These are phyloP conservation scores for Papilio gigon DNA, from an alignment of 2,888 invertebrate genomes.

Conservation along the genomic window DNA sequence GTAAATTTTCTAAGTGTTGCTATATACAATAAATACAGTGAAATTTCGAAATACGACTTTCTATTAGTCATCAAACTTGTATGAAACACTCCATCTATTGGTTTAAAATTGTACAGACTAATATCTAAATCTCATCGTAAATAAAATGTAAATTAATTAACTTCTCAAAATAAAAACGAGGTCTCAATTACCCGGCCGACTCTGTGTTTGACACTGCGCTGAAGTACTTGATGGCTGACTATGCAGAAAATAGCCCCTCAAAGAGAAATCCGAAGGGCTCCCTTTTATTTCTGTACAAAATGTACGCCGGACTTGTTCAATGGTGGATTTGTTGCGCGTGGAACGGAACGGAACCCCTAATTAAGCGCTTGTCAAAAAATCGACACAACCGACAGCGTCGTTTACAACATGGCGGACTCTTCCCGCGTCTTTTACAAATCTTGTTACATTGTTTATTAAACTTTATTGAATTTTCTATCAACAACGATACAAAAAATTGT, in stretches of 20 bases:
- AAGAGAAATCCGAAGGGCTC: constrained; percentile 29
- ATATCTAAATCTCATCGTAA: background rate
- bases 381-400: constrained; percentile 63
- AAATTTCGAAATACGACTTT: too few species aligned
- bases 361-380: constrained; percentile 56
- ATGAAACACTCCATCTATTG: too few species aligned
- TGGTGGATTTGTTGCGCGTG: constrained; percentile 49
- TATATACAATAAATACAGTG: too few species aligned
- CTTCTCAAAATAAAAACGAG: constrained; percentile 19
- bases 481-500: background rate
- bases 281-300: constrained; percentile 52
- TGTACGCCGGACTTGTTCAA: constrained; percentile 55
- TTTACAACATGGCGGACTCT: constrained; percentile 63
- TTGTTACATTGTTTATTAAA: constrained; percentile 3
- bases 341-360: constrained; percentile 55
- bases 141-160: constrained; percentile 27
- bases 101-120: background rate
- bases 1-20: too few species aligned
- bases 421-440: constrained; percentile 44
- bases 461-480: background rate
- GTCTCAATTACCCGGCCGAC: constrained; percentile 33
- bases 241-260: constrained; percentile 54
- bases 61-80: too few species aligned
- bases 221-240: constrained; percentile 59
- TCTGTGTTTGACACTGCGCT: constrained; percentile 41